Conservation (phyloP, 2,113 vertebrate species). For the Montifringilla adamsi region DNA sequence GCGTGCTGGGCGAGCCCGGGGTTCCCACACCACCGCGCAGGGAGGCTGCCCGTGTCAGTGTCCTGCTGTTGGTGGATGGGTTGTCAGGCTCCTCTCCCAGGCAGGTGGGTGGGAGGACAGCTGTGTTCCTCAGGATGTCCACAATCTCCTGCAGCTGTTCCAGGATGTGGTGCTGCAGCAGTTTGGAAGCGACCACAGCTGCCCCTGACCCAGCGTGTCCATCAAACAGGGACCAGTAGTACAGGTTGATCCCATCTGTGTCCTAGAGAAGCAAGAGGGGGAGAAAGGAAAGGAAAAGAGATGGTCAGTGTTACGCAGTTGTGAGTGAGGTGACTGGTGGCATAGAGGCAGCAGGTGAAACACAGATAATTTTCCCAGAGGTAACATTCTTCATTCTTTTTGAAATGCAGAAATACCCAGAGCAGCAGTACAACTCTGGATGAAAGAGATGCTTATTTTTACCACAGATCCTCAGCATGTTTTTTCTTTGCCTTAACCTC, state of each 20-base stretch:
- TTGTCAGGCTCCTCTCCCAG: conserved; percentile 86
- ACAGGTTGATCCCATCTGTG: conserved; percentile 82
- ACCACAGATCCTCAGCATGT: background rate
- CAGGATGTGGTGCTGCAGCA: conserved; percentile 89
- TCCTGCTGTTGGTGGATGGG: conserved; percentile 71
- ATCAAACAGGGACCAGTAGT: conserved; percentile 96
- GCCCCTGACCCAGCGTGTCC: conserved; percentile 93
- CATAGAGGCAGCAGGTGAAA: background rate
- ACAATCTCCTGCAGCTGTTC: conserved; percentile 90
- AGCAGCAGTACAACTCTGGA: background rate
- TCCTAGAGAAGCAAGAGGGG: conserved; percentile 66
- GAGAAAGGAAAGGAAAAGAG: background rate
- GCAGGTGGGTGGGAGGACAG: conserved; percentile 82
- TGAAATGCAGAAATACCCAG: background rate
- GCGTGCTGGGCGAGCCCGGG: conserved; percentile 86
- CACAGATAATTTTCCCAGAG: background rate
- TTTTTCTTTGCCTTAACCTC: background rate
- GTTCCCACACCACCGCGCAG: conserved; percentile 86
- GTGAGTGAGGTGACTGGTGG: fast-evolving
- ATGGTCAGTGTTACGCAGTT: background rate
- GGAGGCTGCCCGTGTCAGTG: conserved; percentile 87
- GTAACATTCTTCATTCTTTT: background rate
- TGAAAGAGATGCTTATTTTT: background rate
- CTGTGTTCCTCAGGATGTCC: conserved; percentile 85
- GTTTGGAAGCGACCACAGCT: conserved; percentile 86